Percentiles rank a stretch among this genome's conserved stretches.
Evolutionary conservation across 2,797 vertebrate genomes (phyloP).

Genomic region (Trachops cirrhosus): DNA sequence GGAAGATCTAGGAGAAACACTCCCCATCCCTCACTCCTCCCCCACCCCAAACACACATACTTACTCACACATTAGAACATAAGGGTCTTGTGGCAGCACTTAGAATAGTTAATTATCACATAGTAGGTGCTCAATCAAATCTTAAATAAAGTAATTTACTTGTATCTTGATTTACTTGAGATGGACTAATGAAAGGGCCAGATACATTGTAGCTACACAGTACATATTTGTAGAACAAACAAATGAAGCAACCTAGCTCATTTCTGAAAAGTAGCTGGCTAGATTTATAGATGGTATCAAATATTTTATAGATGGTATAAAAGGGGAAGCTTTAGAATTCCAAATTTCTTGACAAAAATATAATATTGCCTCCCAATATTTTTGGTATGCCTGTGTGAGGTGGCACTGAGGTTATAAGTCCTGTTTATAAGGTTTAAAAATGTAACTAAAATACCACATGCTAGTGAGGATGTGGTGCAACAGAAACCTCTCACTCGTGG

Average conservation of each 20-base stretch:
- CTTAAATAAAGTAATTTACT: not conserved
- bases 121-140: not conserved
- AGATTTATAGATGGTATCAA: not conserved
- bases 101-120: not conserved
- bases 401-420: not conserved
- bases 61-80: not conserved
- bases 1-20: not conserved
- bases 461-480: not conserved
- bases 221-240: not conserved
- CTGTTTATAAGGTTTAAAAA: not conserved
- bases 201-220: not conserved
- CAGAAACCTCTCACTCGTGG: not conserved
- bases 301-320: not conserved
- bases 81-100: not conserved
- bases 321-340: not conserved
- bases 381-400: not conserved
- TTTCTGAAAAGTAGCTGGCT: not conserved
- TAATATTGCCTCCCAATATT: not conserved
- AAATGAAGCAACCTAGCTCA: not conserved
- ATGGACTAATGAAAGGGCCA: not conserved
- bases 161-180: not conserved
- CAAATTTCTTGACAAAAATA: not conserved
- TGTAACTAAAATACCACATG: not conserved
- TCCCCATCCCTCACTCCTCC: fast-evolving
- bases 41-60: not conserved